A percentile compares a stretch with the other conserved stretches of the same genome.
phyloP scores from a whole-genome alignment of 2,797 vertebrate species.

The Manis crassicaudata region DNA sequence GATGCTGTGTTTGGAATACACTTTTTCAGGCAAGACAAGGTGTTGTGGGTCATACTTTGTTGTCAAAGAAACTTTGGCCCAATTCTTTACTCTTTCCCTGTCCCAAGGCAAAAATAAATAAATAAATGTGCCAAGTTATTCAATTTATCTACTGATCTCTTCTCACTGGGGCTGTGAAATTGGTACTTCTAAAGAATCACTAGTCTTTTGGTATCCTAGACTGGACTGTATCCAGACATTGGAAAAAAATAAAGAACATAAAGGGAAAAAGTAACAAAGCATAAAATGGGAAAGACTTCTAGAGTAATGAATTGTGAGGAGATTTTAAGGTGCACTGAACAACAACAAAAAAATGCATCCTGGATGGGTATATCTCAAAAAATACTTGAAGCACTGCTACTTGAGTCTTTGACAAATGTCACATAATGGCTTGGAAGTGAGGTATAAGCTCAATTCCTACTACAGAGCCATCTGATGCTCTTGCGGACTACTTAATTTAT shows the following conservation, averaged over 20 bases:
- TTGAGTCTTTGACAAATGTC: slow-evolving; percentile 60
- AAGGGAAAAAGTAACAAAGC: neutral
- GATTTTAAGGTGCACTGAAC: neutral
- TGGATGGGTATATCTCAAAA: slow-evolving; percentile 33
- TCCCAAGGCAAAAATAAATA: neutral
- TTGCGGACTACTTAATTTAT: slow-evolving; percentile 11
- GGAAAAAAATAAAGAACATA: neutral
- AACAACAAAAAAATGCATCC: neutral
- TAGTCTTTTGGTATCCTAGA: neutral
- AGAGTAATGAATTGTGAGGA: neutral
- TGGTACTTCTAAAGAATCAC: neutral
- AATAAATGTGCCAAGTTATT: neutral
- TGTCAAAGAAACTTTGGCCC: slow-evolving; percentile 32
- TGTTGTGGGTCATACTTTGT: neutral
- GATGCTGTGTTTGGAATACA: neutral
- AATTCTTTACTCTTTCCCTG: neutral
- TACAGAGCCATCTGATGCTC: neutral
- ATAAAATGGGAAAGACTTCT: slow-evolving; percentile 28
- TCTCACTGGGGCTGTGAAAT: slow-evolving; percentile 19
- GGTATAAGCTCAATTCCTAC: slow-evolving; percentile 50
- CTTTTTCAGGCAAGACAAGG: neutral
- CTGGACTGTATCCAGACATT: neutral
- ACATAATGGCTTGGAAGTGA: slow-evolving; percentile 42
- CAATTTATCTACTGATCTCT: neutral
- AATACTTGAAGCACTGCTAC: slow-evolving; percentile 10